Base-by-base conservation (phyloP, 2,113 vertebrate species). In the Elgaria multicarinata region DNA sequence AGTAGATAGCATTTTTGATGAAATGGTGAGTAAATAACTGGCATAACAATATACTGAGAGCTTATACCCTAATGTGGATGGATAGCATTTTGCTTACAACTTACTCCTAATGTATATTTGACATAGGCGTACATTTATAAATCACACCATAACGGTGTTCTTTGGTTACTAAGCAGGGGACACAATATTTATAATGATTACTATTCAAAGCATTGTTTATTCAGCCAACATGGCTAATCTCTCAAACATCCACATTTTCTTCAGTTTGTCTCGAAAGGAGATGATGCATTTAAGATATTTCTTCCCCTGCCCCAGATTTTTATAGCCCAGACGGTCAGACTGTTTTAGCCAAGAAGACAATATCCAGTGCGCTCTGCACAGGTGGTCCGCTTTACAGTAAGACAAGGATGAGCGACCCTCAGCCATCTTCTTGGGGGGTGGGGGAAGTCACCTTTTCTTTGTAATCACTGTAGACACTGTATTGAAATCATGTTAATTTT, bases 121-220 rank as follows among this genome's bases (percentile, higher is more conserved):
- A 64, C 79, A 12, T 58, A 72, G 84, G 72, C 89, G 72, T 13
- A 83, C 91, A 86, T 55, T 79, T 92, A 64, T 86, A 83, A 91
- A 75, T 67, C 91, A 86, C 86, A 93, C 89, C 85, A 55, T 89
- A 46, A 87, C 84, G 91, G 44, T 80, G 79, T 36, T 89, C 44
- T 77, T 83, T 90, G 83, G 92, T 20, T 92, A 71, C 84, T 87
- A 76, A 88, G 83, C 92, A 77, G 90, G 92, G 76, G 81, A 88
- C 85, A 91, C 82, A 93, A 94, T 64, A 94, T 72, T 93, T 94
- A 85, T 93, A 83, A 87, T 26, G 2, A 50, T 33, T 85, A 67
- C 86, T 93, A 58, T 91, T 78, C 90, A 92, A 87, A 92, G 89
- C 85, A 44, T 6, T 50, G 50, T 33, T 55, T 92, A 94, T 76